Conservation (phyloP, 2,113 vertebrate species). For the Neodon shergylaensis region DNA sequence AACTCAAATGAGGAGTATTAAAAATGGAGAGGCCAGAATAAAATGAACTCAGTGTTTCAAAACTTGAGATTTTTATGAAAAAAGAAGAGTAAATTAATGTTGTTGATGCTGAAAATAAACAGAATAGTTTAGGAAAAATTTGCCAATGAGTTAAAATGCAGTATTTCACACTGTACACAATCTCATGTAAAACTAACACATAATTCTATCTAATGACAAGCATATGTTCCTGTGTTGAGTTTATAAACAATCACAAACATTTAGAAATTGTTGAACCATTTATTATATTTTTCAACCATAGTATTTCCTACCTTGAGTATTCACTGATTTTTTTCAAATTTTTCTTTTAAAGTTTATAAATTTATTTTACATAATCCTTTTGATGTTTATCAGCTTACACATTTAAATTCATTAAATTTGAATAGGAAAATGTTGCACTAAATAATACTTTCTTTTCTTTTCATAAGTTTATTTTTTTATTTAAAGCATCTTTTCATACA, state of each 20-base stretch:
- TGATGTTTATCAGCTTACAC: not conserved
- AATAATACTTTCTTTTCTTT: not conserved
- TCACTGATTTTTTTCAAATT: conserved; percentile 17
- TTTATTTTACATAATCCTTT: not conserved
- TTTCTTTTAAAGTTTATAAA: not conserved
- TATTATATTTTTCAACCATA: not conserved
- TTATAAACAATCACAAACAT: conserved; percentile 12
- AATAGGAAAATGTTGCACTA: not conserved
- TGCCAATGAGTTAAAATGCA: not conserved
- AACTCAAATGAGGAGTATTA: not conserved
- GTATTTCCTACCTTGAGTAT: not conserved
- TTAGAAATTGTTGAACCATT: not conserved
- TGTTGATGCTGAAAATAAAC: not conserved
- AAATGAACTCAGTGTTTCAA: not conserved
- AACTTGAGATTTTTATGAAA: not conserved
- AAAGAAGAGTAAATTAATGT: conserved; percentile 17
- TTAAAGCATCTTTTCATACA: not conserved
- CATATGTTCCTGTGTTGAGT: not conserved
- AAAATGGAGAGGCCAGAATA: not conserved
- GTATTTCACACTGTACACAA: not conserved
- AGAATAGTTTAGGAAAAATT: not conserved
- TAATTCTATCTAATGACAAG: not conserved
- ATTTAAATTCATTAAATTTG: not conserved
- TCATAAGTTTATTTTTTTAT: not conserved
- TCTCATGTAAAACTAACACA: not conserved